Evolutionary conservation across 2,797 vertebrate genomes (phyloP).

Genomic region (Catamblyrhynchus diadema): DNA sequence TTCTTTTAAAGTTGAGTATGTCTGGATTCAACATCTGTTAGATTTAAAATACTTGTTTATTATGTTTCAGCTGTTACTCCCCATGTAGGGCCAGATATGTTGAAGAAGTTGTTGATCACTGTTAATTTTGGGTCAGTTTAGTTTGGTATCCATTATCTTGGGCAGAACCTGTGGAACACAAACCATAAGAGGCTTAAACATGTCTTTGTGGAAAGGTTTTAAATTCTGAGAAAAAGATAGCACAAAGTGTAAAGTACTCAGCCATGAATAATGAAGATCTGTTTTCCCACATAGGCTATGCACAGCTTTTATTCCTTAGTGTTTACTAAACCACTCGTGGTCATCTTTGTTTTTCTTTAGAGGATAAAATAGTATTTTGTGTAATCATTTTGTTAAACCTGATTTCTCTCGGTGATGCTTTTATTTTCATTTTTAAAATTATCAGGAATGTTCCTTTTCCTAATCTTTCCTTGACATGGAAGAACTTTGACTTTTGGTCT

Average conservation of each 20-base stretch:
- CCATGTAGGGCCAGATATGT: not conserved
- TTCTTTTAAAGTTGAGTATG: not conserved
- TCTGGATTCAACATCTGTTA: not conserved
- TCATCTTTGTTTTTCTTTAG: not conserved
- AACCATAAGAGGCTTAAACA: not conserved
- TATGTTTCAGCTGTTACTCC: not conserved
- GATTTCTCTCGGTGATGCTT: not conserved
- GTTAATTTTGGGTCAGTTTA: not conserved
- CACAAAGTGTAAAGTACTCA: not conserved
- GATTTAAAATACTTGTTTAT: not conserved
- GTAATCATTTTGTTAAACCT: not conserved
- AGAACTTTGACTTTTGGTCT: constrained; percentile 33
- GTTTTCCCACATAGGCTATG: not conserved
- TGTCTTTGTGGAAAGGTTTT: constrained; percentile 10
- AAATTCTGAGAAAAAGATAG: constrained; percentile 21
- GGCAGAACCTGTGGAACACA: constrained; percentile 35
- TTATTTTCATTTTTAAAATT: not conserved
- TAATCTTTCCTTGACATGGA: not conserved
- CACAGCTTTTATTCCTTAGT: not conserved
- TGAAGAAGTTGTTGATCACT: not conserved
- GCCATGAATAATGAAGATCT: constrained; percentile 29
- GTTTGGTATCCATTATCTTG: constrained; percentile 3
- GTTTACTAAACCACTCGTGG: not conserved
- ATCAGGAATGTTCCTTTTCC: not conserved
- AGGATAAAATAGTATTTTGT: not conserved